Percentiles rank a stretch among this genome's conserved stretches.
phyloP scores from a whole-genome alignment of 2,888 invertebrate species.

The Uloborus plumipes region DNA sequence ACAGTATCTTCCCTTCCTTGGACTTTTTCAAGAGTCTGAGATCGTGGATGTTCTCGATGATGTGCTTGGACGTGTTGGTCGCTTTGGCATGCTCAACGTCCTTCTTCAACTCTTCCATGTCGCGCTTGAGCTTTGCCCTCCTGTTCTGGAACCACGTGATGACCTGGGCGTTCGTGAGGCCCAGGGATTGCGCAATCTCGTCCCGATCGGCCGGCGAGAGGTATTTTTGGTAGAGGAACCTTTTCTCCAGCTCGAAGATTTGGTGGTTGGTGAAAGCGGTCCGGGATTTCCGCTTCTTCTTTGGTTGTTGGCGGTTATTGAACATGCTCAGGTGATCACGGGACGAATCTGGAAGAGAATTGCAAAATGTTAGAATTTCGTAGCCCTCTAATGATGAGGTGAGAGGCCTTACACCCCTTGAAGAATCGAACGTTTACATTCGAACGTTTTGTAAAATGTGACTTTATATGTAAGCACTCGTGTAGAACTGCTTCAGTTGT shows the following conservation, averaged over 20 bases:
- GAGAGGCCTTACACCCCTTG: too few relatives aligned
- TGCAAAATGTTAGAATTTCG: background rate
- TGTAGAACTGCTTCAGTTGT: too few relatives aligned
- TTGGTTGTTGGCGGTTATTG: conserved; percentile 88
- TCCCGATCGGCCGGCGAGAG: conserved; percentile 97
- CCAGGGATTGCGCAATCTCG: conserved; percentile 93
- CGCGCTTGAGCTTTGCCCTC: conserved; percentile 93
- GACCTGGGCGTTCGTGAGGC: conserved; percentile 96
- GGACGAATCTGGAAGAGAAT: conserved; percentile 77
- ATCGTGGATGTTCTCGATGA: conserved; percentile 84
- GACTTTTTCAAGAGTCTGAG: conserved; percentile 89
- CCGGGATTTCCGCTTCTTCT: conserved; percentile 94
- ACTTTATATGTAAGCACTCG: too few relatives aligned
- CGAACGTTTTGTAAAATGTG: too few relatives aligned
- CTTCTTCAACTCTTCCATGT: conserved; percentile 80
- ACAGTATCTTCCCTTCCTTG: conserved; percentile 61
- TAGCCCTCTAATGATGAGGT: too few relatives aligned
- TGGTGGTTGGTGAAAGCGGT: conserved; percentile 99
- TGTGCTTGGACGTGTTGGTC: conserved; percentile 81
- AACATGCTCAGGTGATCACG: conserved; percentile 88
- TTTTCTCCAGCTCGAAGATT: conserved; percentile 96
- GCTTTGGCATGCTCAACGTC: conserved; percentile 95
- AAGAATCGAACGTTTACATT: too few relatives aligned
- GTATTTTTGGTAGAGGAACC: conserved; percentile 98
- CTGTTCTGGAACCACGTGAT: conserved; percentile 98